Evolutionary conservation across 2,113 vertebrate genomes (phyloP).

Genomic region (Alligator mississippiensis): DNA sequence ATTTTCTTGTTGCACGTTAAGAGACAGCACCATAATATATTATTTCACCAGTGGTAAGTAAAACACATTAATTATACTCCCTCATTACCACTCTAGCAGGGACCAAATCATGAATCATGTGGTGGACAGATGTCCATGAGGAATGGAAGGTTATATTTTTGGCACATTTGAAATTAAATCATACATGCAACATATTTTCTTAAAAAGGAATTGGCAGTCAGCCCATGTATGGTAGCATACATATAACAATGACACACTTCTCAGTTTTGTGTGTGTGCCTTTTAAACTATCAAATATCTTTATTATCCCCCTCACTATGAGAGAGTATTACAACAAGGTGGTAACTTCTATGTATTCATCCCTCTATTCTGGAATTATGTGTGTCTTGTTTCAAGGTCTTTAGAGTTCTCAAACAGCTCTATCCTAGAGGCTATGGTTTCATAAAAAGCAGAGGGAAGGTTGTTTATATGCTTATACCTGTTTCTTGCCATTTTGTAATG

Average conservation of each 20-base stretch:
- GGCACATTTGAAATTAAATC: neutral
- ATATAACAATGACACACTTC: neutral
- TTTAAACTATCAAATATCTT: neutral
- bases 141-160: neutral
- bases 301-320: neutral
- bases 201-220: neutral
- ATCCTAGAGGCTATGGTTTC: neutral
- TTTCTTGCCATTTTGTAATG: neutral
- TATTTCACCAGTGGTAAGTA: constrained; percentile 29
- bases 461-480: neutral
- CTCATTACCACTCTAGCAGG: neutral
- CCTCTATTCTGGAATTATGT: neutral
- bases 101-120: neutral
- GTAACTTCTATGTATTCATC: neutral
- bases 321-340: accelerated
- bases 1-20: constrained; percentile 25
- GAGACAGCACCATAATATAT: neutral
- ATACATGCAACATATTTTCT: neutral
- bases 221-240: neutral
- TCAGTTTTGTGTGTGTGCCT: neutral
- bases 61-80: constrained; percentile 1
- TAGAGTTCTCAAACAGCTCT: neutral
- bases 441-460: neutral
- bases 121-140: neutral
- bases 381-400: neutral